phyloP scores from a whole-genome alignment of 2,113 vertebrate genomes.

The Protobothrops mucrosquamatus region DNA sequence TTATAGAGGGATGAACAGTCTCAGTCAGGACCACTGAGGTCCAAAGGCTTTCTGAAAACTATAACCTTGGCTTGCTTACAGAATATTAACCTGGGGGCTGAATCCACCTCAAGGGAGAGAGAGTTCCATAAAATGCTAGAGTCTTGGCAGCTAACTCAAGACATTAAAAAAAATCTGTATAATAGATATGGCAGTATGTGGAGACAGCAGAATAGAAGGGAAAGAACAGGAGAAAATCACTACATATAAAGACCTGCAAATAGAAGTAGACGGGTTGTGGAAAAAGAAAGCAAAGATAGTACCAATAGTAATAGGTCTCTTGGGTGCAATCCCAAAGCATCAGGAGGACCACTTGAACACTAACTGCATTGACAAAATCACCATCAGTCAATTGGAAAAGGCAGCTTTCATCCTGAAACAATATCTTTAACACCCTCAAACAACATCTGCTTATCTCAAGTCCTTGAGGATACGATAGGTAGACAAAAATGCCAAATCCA shows the following conservation, averaged over 20 bases:
- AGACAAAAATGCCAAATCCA: neutral
- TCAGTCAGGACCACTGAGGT: neutral
- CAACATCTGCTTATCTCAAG: neutral
- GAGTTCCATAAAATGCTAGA: neutral
- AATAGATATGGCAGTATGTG: neutral
- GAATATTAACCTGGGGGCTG: neutral
- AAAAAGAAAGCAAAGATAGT: neutral
- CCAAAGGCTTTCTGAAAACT: neutral
- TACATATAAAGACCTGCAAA: neutral
- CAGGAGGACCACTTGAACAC: neutral
- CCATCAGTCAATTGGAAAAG: neutral
- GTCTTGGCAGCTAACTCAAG: neutral
- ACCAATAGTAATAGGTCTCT: neutral
- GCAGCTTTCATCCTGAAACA: neutral
- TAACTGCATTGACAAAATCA: neutral
- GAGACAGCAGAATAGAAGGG: neutral
- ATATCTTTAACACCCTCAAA: neutral
- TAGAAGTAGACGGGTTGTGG: neutral
- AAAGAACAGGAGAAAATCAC: neutral
- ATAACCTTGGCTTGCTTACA: neutral
- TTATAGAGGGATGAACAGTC: neutral
- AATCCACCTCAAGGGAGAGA: neutral
- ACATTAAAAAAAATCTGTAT: neutral
- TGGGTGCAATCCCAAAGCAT: neutral
- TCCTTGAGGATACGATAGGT: neutral